phyloP scores from a whole-genome alignment of 2,797 vertebrate genomes.

The Zalophus californianus region DNA sequence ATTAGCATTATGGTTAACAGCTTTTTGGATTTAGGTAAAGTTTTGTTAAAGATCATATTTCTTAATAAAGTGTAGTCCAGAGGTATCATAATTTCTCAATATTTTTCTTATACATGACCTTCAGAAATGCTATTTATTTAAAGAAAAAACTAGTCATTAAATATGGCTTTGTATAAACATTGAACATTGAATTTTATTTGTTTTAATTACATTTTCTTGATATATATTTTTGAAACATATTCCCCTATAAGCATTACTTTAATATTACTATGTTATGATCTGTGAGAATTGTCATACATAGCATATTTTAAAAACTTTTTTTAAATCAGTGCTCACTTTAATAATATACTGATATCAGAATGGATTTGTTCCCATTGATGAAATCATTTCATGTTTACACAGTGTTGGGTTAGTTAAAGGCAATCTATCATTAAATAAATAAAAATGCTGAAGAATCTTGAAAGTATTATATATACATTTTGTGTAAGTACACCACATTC shows the following conservation, averaged over 20 bases:
- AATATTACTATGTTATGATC: not conserved
- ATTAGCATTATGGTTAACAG: not conserved
- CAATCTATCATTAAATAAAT: not conserved
- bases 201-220: not conserved
- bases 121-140: not conserved
- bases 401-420: not conserved
- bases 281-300: not conserved
- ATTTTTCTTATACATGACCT: not conserved
- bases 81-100: not conserved
- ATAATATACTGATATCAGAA: not conserved
- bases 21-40: not conserved
- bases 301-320: not conserved
- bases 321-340: not conserved
- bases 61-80: not conserved
- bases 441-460: not conserved
- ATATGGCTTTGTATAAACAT: not conserved
- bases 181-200: not conserved
- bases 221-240: not conserved
- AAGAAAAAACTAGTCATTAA: not conserved
- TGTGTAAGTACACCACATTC: not conserved
- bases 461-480: not conserved
- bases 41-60: not conserved
- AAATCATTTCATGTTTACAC: not conserved
- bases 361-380: not conserved
- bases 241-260: not conserved